Evolutionary conservation across 2,797 vertebrate species (phyloP).

Genomic region (Oreochromis mossambicus): DNA sequence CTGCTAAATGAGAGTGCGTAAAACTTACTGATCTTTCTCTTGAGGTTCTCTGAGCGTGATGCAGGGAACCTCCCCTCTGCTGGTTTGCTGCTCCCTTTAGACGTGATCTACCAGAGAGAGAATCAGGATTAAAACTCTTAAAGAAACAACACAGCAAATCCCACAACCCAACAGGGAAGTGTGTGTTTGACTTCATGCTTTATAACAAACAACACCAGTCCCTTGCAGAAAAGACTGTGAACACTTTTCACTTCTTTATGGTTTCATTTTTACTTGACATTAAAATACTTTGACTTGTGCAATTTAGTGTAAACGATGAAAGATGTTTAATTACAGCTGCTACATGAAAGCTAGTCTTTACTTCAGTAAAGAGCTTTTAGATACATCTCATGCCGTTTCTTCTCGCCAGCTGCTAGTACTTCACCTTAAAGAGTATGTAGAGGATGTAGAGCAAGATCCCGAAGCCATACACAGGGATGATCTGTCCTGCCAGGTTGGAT

Average conservation of each 20-base stretch:
- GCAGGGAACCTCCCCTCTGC: constrained; percentile 71
- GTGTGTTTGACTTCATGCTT: neutral
- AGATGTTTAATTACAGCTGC: neutral
- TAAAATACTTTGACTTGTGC: neutral
- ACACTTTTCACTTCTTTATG: neutral
- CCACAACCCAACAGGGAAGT: neutral
- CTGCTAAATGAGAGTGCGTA: neutral
- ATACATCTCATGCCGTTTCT: neutral
- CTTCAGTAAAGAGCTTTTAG: neutral
- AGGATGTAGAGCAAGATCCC: constrained; percentile 95
- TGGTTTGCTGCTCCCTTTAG: constrained; percentile 78
- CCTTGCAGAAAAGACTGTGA: neutral
- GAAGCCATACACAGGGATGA: constrained; percentile 96
- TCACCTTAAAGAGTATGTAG: constrained; percentile 96
- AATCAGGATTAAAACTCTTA: neutral
- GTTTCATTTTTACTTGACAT: neutral
- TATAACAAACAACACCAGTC: neutral
- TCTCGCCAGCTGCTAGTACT: neutral
- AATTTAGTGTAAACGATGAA: neutral
- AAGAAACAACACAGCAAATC: neutral
- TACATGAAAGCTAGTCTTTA: neutral
- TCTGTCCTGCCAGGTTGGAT: constrained; percentile 90
- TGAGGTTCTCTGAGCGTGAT: constrained; percentile 78
- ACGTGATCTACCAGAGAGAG: constrained; percentile 82
- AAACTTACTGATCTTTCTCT: constrained; percentile 92